Evolutionary conservation across 2,113 vertebrate species (phyloP), one percentile per base, ranked within the genome.

Genomic region (Pseudolaguvia tuberculata): DNA sequence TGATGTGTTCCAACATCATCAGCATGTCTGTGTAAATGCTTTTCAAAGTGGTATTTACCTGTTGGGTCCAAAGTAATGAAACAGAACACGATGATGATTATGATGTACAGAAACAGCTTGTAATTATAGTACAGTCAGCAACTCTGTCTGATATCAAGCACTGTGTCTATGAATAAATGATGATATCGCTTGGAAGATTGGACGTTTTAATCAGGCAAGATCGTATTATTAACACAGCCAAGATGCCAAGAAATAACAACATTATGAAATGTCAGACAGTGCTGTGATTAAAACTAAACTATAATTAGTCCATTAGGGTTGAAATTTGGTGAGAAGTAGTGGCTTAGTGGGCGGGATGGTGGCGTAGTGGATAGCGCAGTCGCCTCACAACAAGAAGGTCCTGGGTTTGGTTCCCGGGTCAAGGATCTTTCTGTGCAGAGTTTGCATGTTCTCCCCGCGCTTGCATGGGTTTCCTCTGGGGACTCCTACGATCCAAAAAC

Each of bases 271-370:
- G 55, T 50, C 56, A 72, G 63, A 76, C 56, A 67, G 27, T 39
- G 63, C 55, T 53, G 77, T 69, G 73, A 78, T 78, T 81, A 79
- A 81, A 81, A 76, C 74, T 61, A 81, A 78, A 79, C 73, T 69
- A 69, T 76, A 73, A 81, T 79, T 78, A 81, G 72, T 78, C 73
- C 69, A 79, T 81, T 81, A 81, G 56, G 59, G 50, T 51, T 6
- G 25, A 14, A 52, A 62, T 78, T 72, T 68, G 68, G 59, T 55
- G 72, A 69, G 62, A n/a, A n/a, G n/a, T n/a, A n/a, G n/a, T n/a
- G n/a, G n/a, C n/a, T n/a, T n/a, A n/a, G n/a, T n/a, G n/a, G n/a
- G n/a, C n/a, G n/a, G n/a, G n/a, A n/a, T n/a, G n/a, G n/a, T n/a
- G n/a, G n/a, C n/a, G n/a, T n/a, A n/a, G n/a, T n/a, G n/a, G n/a